A percentile compares a stretch with the other conserved stretches of the same genome.
phyloP scores from a whole-genome alignment of 2,113 vertebrate species.

The Oceanites oceanicus region DNA sequence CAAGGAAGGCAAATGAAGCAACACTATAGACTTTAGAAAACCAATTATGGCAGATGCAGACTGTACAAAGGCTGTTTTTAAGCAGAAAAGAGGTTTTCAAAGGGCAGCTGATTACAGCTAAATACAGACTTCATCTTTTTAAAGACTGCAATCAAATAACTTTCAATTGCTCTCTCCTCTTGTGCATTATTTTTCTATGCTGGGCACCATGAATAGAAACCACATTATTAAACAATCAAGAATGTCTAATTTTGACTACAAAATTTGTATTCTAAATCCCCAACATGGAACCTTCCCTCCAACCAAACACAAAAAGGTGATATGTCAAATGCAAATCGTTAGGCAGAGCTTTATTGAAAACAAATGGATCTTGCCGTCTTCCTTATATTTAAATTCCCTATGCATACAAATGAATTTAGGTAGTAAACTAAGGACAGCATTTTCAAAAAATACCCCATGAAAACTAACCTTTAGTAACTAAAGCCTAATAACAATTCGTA shows the following conservation, averaged over 20 bases:
- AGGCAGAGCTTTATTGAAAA: constrained; percentile 8
- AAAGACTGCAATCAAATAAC: constrained; percentile 74
- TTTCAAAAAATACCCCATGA: background rate
- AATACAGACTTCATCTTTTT: constrained; percentile 72
- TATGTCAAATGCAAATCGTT: constrained; percentile 25
- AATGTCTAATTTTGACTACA: constrained; percentile 64
- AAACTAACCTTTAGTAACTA: background rate
- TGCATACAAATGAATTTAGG: background rate
- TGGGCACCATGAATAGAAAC: constrained; percentile 68
- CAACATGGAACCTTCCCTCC: background rate
- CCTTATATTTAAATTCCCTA: background rate
- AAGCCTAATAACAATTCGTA: background rate
- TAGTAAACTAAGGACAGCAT: background rate
- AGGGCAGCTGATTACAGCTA: constrained; percentile 78
- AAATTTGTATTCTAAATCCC: constrained; percentile 40
- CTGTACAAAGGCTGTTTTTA: constrained; percentile 67
- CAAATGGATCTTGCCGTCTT: constrained; percentile 19
- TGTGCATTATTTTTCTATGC: constrained; percentile 62
- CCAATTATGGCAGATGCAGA: constrained; percentile 68
- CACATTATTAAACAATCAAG: constrained; percentile 71
- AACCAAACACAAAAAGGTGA: background rate
- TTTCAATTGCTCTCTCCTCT: constrained; percentile 66
- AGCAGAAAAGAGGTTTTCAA: constrained; percentile 72
- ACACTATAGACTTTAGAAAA: constrained; percentile 56
- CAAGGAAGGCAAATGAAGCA: constrained; percentile 59